A percentile compares a stretch with the other conserved stretches of the same genome.
These are phyloP conservation scores for Cydia splendana DNA, from an alignment of 1,140 invertebrate genomes.

Conservation along the genomic window DNA sequence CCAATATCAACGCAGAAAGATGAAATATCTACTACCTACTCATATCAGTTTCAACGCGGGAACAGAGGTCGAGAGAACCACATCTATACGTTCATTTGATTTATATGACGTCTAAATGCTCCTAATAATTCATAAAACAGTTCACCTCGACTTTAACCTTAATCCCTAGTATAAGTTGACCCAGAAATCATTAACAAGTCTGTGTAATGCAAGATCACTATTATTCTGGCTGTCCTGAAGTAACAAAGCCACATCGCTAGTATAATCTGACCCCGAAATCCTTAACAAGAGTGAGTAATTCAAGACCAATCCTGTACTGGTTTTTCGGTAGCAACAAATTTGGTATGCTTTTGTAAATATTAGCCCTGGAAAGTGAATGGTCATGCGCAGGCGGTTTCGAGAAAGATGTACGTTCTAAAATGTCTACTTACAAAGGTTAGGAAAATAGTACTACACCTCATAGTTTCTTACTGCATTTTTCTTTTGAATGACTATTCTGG, in stretches of 20 bases:
- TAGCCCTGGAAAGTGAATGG: conserved; percentile 5
- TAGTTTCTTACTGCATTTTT: not conserved
- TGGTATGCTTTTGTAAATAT: not conserved
- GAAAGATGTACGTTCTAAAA: not conserved
- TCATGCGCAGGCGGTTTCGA: not conserved
- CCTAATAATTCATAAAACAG: not conserved
- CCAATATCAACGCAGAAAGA: not conserved
- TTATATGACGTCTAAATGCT: conserved; percentile 3
- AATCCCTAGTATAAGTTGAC: not conserved
- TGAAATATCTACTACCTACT: not conserved
- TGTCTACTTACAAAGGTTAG: not conserved
- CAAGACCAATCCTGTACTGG: not conserved
- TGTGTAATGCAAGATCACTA: not conserved
- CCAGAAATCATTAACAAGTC: not conserved
- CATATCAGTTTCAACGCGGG: not conserved
- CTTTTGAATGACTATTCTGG: not conserved
- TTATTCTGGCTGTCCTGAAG: not conserved
- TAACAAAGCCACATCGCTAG: not conserved
- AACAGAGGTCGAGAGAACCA: conserved; percentile 1
- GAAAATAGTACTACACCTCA: not conserved
- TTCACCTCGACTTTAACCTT: not conserved
- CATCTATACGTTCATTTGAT: not conserved
- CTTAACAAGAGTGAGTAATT: not conserved
- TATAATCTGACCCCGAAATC: not conserved
- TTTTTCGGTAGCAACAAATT: not conserved